phyloP scores from a whole-genome alignment of 2,797 vertebrate species.

The Harpagifer antarcticus region DNA sequence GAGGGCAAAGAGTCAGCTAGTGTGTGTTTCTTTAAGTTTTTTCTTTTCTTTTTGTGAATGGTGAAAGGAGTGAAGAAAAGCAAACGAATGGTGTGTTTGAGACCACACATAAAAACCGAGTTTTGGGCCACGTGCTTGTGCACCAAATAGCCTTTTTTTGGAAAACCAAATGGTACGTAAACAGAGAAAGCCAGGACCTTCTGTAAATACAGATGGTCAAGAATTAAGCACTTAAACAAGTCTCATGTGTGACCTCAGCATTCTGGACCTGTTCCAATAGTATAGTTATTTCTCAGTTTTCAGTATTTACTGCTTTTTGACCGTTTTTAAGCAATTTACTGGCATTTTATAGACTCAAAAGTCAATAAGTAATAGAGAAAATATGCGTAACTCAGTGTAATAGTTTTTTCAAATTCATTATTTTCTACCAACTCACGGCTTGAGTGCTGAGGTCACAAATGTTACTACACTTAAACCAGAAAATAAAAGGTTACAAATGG shows the following conservation, averaged over 20 bases:
- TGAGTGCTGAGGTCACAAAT: conserved; percentile 10
- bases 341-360: not conserved
- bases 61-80: conserved; percentile 47
- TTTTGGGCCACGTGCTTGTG: conserved; percentile 61
- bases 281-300: not conserved
- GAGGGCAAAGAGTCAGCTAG: conserved; percentile 67
- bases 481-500: not conserved
- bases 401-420: too few species aligned
- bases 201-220: conserved; percentile 34
- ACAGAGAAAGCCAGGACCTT: conserved; percentile 58
- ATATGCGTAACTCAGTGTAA: not conserved
- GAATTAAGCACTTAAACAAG: conserved; percentile 82
- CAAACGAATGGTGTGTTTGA: conserved; percentile 82
- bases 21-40: conserved; percentile 11
- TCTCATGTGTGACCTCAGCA: conserved; percentile 29
- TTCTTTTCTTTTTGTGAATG: conserved; percentile 59
- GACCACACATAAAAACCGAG: conserved; percentile 82
- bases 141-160: conserved; percentile 75
- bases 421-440: not conserved
- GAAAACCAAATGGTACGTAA: conserved; percentile 83
- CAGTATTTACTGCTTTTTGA: not conserved
- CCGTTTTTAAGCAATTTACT: not conserved
- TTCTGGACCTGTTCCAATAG: not conserved
- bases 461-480: not conserved
- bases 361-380: not conserved